These are phyloP conservation scores for Petrocephalus microphthalmus DNA, from an alignment of 2,113 vertebrate genomes.

Conservation along the genomic window DNA sequence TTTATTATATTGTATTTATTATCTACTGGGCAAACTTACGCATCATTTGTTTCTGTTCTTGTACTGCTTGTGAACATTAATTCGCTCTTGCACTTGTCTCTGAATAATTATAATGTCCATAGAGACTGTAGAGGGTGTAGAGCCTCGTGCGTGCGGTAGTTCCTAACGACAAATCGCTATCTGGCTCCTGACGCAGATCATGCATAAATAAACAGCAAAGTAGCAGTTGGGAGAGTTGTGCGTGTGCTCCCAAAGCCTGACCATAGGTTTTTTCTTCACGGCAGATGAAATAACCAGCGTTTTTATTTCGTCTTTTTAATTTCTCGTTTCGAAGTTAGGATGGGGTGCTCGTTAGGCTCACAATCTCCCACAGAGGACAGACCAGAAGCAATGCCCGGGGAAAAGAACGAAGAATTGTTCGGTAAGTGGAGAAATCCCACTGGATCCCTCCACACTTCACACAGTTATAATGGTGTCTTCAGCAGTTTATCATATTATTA, in stretches of 20 bases:
- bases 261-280: background rate
- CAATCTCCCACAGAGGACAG: constrained; percentile 58
- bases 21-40: background rate
- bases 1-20: background rate
- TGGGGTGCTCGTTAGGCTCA: constrained; percentile 65
- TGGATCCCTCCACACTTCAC: background rate
- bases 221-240: constrained; percentile 39
- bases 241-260: constrained; percentile 11
- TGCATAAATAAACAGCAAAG: constrained; percentile 38
- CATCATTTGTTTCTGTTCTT: background rate
- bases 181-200: constrained; percentile 35
- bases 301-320: background rate
- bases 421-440: constrained; percentile 46
- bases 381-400: constrained; percentile 60
- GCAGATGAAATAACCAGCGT: background rate
- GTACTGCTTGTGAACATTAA: background rate
- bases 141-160: background rate
- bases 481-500: background rate
- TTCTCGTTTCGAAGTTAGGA: constrained; percentile 28
- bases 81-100: background rate
- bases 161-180: constrained; percentile 11
- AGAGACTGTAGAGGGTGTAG: background rate
- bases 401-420: constrained; percentile 40
- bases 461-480: background rate
- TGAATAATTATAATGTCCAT: background rate